Evolutionary conservation across 2,797 vertebrate species (phyloP), one percentile per base, ranked within the genome.

Genomic region (Lophotriccus pileatus): DNA sequence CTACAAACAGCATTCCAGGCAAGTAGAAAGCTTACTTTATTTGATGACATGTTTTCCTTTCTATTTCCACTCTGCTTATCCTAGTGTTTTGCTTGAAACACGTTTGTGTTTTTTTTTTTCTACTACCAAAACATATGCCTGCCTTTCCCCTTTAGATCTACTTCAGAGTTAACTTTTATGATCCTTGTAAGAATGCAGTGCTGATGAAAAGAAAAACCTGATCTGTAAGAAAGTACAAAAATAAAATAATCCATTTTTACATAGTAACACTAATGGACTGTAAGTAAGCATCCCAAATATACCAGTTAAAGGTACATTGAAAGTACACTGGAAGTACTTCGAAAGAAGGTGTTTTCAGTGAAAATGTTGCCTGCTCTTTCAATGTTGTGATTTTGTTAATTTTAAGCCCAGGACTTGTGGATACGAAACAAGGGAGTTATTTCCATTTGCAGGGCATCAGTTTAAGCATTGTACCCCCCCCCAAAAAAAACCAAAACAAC

Each of bases 381-480:
- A 24, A 6, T 4, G 17, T 3, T 28, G 34, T 12, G 43, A 30
- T 12, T 68, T 19, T 14, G 34, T n/a, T 36, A 13, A 6, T 39
- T 37, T 52, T 13, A 39, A 64, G 22, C 34, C 50, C 21, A 7
- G 11, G 34, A 8, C 22, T 66, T 14, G 10, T 0, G 36, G 36
- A 1, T 28, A 23, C 0, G 18, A 49, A 41, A 27, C 24, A 2
- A 37, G 59, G 1, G 9, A 8, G 21, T 3, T 17, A 6, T 6
- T 18, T 16, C n/a, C 43, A 4, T 2, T 1, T 9, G 28, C 19
- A 14, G 28, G 63, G 12, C 73, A 16, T 14, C 15, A 0, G 5
- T 5, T 32, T 2, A 14, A 36, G 18, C 22, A 0, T 0, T 0
- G n/a, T 1, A 14, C 9, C 21, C 27, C 14, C 49, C 17, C 21